phyloP scores from a whole-genome alignment of 2,113 vertebrate genomes.

The Lichenostomus cassidix region DNA sequence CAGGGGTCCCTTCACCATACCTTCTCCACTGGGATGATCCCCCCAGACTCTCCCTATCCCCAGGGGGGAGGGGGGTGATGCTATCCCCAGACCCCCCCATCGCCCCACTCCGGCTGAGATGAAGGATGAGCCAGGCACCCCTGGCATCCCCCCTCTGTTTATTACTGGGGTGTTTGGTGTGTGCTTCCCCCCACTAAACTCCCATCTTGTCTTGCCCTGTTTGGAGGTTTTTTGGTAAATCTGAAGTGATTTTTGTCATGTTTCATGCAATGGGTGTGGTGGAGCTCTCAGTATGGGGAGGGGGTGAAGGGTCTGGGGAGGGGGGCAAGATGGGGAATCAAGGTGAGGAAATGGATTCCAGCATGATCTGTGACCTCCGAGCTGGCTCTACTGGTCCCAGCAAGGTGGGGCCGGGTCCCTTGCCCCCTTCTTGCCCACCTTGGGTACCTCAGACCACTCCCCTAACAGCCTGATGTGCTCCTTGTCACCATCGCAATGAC shows the following conservation, averaged over 20 bases:
- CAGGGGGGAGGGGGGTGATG: background rate
- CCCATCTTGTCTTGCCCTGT: background rate
- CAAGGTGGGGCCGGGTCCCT: background rate
- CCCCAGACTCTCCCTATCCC: background rate
- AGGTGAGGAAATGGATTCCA: background rate
- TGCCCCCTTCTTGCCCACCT: background rate
- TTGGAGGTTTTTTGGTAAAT: background rate
- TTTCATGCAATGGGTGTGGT: background rate
- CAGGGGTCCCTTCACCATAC: background rate
- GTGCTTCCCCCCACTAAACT: background rate
- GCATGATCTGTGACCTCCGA: background rate
- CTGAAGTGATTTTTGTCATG: background rate
- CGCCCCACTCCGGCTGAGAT: background rate
- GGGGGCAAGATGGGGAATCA: background rate
- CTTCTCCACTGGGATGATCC: background rate
- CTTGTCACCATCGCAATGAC: background rate
- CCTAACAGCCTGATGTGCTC: background rate
- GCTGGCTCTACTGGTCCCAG: background rate
- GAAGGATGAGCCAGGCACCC: background rate
- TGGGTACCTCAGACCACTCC: background rate
- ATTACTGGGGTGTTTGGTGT: background rate
- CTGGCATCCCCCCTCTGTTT: background rate
- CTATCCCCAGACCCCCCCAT: too few relatives aligned
- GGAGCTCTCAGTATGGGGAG: background rate
- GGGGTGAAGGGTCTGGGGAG: rapidly evolving